Base-by-base conservation (phyloP, 2,797 vertebrate genomes). In the Lacerta agilis region DNA sequence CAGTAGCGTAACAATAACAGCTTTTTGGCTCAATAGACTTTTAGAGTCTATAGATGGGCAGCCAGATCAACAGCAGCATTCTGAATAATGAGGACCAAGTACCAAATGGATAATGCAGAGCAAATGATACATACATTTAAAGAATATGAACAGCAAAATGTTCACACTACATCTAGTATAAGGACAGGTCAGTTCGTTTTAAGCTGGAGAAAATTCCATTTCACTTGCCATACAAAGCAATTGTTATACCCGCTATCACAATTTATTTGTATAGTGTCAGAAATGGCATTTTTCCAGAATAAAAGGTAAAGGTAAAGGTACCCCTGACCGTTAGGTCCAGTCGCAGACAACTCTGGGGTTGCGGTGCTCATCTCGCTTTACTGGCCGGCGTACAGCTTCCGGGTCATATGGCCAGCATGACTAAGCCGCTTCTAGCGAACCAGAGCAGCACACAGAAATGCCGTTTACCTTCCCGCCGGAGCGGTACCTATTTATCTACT, bases 91-190 rank as follows among this genome's bases (percentile, higher is more conserved):
- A 85, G 91, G 91, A 93, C 86, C 87, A 93, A 91, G 89, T 89
- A 88, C 78, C n/a, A 43, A 73, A 83, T 91, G 61, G 86, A 82
- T 89, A 79, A 79, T 72, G 20, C n/a, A 36, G 18, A 91, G 93
- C 89, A 67, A 92, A 89, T 83, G 92, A 92, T 90, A 76, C 82
- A 92, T 88, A 71, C 78, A 92, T 92, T 89, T 89, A 92, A 38
- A 88, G 72, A 79, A 87, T 61, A 90, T 0, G 1, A 94, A 87
- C n/a, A 64, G 87, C 36, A 90, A 84, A 23, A 91, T 88, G 87
- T 76, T 76, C 49, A 75, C 81, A 20, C 82, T 91, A 58, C 78
- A 88, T 86, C 82, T 89, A 76, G 69, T 82, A 38, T 58, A 36
- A 83, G 91, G 87, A n/a, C 61, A 85, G 66, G 81, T 67, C 82